phyloP scores from a whole-genome alignment of 2,888 invertebrate species.

The Eupithecia subfuscata region DNA sequence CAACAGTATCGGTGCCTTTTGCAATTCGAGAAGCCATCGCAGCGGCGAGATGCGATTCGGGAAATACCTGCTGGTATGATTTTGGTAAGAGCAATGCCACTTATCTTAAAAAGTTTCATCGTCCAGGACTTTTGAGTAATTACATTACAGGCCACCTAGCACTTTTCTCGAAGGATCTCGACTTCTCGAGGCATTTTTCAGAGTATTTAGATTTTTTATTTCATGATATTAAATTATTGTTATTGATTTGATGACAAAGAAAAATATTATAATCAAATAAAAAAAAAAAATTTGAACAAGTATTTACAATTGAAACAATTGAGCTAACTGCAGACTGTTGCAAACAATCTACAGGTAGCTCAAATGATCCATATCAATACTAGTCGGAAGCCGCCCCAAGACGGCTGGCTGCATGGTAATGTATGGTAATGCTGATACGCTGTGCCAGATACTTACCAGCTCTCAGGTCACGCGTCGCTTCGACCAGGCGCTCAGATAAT shows the following conservation, averaged over 20 bases:
- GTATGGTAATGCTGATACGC: too few relatives aligned
- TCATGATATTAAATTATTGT: not conserved
- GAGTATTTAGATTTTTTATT: not conserved
- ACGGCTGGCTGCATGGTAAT: too few relatives aligned
- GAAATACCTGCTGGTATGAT: slow-evolving; percentile 79
- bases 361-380: too few relatives aligned
- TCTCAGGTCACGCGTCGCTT: too few relatives aligned
- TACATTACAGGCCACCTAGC: not conserved
- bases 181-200: not conserved
- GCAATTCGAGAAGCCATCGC: slow-evolving; percentile 85
- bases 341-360: too few relatives aligned
- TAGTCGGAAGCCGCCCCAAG: too few relatives aligned
- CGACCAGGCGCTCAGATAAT: too few relatives aligned
- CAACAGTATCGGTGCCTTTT: slow-evolving; percentile 73
- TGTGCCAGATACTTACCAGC: too few relatives aligned
- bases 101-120: not conserved
- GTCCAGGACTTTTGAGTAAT: not conserved
- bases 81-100: slow-evolving; percentile 77
- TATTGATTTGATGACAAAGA: not conserved
- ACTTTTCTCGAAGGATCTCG: not conserved
- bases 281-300: too few relatives aligned
- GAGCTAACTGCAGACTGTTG: too few relatives aligned
- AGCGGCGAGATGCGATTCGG: slow-evolving; percentile 84
- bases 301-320: too few relatives aligned
- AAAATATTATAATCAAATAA: too few relatives aligned